Evolutionary conservation across 2,888 invertebrate species (phyloP).

Genomic region (Ariolimax columbianus): DNA sequence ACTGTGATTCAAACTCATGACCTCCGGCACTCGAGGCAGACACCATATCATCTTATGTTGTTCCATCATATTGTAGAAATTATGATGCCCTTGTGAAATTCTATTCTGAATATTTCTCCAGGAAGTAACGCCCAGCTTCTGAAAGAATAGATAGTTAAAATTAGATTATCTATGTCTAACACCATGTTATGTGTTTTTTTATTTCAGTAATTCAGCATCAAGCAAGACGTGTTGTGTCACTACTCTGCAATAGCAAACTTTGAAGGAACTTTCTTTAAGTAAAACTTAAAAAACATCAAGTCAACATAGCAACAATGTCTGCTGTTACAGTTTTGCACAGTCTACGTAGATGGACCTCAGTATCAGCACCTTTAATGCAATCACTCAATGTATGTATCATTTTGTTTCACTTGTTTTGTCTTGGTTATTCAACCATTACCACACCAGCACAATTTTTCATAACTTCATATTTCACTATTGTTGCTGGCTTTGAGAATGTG

Average conservation of each 20-base stretch:
- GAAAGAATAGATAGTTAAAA: no score
- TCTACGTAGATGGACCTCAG: slow-evolving; percentile 11
- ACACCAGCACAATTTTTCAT: no score
- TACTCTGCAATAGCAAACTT: background rate
- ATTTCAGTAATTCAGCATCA: slow-evolving; percentile 5
- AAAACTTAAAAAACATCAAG: background rate
- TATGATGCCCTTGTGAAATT: no score
- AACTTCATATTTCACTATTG: no score
- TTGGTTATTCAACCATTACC: background rate
- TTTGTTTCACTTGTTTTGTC: background rate
- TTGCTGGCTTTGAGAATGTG: no score
- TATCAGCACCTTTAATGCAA: slow-evolving; percentile 31
- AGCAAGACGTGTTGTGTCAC: background rate
- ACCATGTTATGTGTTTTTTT: background rate
- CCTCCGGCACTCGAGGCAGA: no score
- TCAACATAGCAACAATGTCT: slow-evolving; percentile 8
- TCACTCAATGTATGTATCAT: slow-evolving; percentile 44
- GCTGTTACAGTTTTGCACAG: background rate
- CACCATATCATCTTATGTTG: no score
- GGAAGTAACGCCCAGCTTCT: no score
- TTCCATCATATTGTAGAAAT: no score
- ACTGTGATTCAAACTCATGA: no score
- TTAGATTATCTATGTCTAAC: no score
- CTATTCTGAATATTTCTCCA: no score
- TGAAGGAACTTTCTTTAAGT: background rate